These are phyloP conservation scores for Leptobrachium leishanense DNA, from an alignment of 2,113 vertebrate species.

Conservation along the genomic window DNA sequence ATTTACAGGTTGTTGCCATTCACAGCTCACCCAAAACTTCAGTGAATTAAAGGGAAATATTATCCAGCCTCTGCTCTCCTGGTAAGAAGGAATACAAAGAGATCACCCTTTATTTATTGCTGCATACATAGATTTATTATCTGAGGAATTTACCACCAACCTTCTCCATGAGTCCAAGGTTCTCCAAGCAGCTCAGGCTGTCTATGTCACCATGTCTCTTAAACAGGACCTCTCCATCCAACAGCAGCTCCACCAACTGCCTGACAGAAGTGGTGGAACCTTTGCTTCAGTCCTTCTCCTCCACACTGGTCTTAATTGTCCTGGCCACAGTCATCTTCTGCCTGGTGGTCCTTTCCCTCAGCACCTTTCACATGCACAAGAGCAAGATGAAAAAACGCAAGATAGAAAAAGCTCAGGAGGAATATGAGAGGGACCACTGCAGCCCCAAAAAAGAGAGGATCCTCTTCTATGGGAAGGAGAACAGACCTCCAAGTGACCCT, in stretches of 20 bases:
- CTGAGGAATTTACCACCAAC: slow-evolving; percentile 50
- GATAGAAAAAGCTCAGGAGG: slow-evolving; percentile 93
- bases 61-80: slow-evolving; percentile 47
- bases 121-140: background rate
- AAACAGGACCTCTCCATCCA: slow-evolving; percentile 73
- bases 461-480: slow-evolving; percentile 59
- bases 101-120: background rate
- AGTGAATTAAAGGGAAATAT: background rate
- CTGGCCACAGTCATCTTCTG: slow-evolving; percentile 88
- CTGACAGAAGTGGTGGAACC: slow-evolving; percentile 85
- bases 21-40: background rate
- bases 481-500: slow-evolving; percentile 62
- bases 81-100: slow-evolving; percentile 58
- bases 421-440: slow-evolving; percentile 94
- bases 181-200: slow-evolving; percentile 79
- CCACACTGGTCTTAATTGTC: slow-evolving; percentile 89
- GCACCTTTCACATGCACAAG: slow-evolving; percentile 95
- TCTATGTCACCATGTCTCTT: slow-evolving; percentile 78
- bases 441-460: slow-evolving; percentile 54
- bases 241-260: slow-evolving; percentile 73
- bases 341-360: slow-evolving; percentile 88
- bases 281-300: slow-evolving; percentile 89
- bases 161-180: slow-evolving; percentile 82
- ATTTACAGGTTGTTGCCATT: slow-evolving; percentile 41
- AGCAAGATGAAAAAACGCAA: slow-evolving; percentile 93